Percentiles rank a stretch among this genome's conserved stretches.
Evolutionary conservation across 2,797 vertebrate genomes (phyloP).

Genomic region (Podarcis siculus): DNA sequence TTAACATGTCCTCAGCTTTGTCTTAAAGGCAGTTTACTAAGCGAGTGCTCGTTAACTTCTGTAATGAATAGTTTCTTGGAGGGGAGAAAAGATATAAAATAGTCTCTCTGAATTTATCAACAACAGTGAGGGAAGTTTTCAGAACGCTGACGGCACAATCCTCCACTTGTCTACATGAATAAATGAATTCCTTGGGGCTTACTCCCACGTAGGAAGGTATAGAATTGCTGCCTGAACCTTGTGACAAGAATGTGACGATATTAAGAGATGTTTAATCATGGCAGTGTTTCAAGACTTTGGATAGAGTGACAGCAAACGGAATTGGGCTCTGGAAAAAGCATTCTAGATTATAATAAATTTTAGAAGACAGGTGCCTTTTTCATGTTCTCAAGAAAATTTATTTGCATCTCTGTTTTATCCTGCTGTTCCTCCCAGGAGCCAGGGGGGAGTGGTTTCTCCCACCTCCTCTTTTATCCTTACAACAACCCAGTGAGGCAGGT

Average conservation of each 20-base stretch:
- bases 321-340: constrained; percentile 7
- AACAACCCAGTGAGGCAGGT: background rate
- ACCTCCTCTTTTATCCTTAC: background rate
- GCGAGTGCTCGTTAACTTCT: constrained; percentile 70
- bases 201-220: background rate
- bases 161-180: background rate
- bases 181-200: background rate
- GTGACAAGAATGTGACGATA: constrained; percentile 42
- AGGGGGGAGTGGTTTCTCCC: background rate
- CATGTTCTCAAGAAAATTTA: background rate
- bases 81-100: constrained; percentile 52
- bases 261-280: constrained; percentile 37
- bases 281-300: constrained; percentile 10
- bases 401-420: background rate
- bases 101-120: constrained; percentile 46
- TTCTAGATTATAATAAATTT: background rate
- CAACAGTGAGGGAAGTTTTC: constrained; percentile 33
- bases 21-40: constrained; percentile 71
- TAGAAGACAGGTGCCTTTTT: background rate
- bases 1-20: constrained; percentile 72
- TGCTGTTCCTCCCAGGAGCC: background rate
- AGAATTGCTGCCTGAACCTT: background rate
- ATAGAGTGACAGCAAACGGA: constrained; percentile 41
- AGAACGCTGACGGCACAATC: background rate
- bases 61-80: constrained; percentile 71